A percentile compares a stretch with the other conserved stretches of the same genome.
phyloP scores from a whole-genome alignment of 2,888 invertebrate genomes.

The Trichogramma dendrolimi region DNA sequence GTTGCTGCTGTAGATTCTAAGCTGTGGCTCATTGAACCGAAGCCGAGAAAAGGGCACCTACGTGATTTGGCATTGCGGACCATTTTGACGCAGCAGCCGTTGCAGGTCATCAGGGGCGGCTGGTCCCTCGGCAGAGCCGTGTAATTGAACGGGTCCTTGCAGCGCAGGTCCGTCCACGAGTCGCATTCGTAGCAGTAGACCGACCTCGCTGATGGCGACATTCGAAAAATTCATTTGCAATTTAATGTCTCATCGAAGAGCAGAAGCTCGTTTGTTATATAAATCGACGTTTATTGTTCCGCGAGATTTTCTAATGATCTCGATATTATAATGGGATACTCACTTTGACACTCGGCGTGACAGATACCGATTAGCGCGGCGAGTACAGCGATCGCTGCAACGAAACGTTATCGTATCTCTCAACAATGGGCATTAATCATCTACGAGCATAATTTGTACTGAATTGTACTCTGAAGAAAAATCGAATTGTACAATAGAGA shows the following conservation, averaged over 20 bases:
- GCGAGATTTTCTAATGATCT: background rate
- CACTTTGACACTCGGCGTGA: constrained; percentile 50
- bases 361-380: constrained; percentile 45
- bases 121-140: constrained; percentile 82
- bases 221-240: constrained; percentile 1
- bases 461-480: background rate
- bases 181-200: constrained; percentile 94
- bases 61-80: constrained; percentile 85
- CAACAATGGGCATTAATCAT: constrained; percentile 3
- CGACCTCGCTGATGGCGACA: constrained; percentile 65
- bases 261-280: constrained; percentile 9
- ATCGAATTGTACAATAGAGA: background rate
- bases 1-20: background rate
- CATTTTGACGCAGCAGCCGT: constrained; percentile 94
- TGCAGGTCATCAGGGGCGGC: constrained; percentile 82
- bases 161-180: constrained; percentile 84
- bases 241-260: background rate
- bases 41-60: constrained; percentile 56
- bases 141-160: constrained; percentile 91
- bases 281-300: constrained; percentile 1
- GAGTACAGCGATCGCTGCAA: constrained; percentile 49
- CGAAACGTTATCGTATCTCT: constrained; percentile 24
- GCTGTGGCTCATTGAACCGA: background rate
- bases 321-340: constrained; percentile 33
- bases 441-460: background rate